phyloP scores from a whole-genome alignment of 2,888 invertebrate species.

The Mechanitis messenoides region DNA sequence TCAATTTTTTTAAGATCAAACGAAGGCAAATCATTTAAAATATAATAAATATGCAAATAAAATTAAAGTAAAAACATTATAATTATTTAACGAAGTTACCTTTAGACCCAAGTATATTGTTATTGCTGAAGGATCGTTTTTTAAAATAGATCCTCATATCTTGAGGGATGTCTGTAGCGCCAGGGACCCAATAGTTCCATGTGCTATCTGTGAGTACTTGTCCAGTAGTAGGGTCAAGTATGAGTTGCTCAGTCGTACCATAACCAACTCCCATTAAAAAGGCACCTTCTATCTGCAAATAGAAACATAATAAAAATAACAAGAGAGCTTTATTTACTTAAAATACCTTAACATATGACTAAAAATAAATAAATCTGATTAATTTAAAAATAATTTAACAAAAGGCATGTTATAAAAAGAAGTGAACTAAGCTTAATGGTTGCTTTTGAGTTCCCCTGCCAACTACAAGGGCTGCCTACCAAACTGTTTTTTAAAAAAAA shows the following conservation, averaged over 20 bases:
- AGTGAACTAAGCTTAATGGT: too few species aligned
- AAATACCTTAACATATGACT: too few species aligned
- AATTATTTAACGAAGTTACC: conserved; percentile 34
- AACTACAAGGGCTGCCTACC: too few species aligned
- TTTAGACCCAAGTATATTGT: conserved; percentile 76
- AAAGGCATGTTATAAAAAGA: too few species aligned
- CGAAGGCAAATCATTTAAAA: too few species aligned
- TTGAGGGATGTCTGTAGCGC: conserved; percentile 79
- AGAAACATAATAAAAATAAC: neutral
- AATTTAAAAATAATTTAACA: too few species aligned
- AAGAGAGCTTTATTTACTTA: too few species aligned
- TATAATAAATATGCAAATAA: too few species aligned
- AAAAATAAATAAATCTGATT: too few species aligned
- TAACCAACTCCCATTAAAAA: conserved; percentile 81
- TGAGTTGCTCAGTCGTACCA: conserved; percentile 78
- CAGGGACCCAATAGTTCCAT: conserved; percentile 81
- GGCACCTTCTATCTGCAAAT: conserved; percentile 73
- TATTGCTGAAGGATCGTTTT: conserved; percentile 73
- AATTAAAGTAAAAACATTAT: neutral
- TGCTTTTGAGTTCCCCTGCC: too few species aligned
- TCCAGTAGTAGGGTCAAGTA: conserved; percentile 75
- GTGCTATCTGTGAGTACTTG: conserved; percentile 79
- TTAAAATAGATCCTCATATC: conserved; percentile 78
- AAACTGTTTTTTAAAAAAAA: too few species aligned
- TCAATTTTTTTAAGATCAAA: too few species aligned